A percentile compares a stretch with the other conserved stretches of the same genome.
Evolutionary conservation across 1,140 invertebrate genomes (phyloP).

Genomic region (Formica exsecta): DNA sequence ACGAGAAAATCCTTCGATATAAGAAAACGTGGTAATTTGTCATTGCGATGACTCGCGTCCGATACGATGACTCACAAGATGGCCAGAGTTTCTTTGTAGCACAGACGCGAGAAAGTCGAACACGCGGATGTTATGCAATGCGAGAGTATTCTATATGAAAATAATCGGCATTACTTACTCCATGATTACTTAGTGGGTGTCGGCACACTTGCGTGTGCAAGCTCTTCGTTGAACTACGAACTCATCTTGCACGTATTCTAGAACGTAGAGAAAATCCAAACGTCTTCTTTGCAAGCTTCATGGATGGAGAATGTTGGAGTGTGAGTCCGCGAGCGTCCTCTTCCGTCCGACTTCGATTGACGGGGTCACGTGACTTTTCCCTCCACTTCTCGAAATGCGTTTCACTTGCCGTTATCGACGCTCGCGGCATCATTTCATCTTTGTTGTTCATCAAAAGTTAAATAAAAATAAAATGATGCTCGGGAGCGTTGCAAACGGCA

Average conservation of each 20-base stretch:
- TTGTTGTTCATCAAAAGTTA: too few relatives aligned
- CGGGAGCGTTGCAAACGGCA: too few relatives aligned
- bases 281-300: constrained; percentile 60
- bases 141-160: not conserved
- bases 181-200: constrained; percentile 81
- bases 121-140: not conserved
- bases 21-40: not conserved
- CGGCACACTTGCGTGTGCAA: constrained; percentile 85
- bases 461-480: too few relatives aligned
- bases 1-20: not conserved
- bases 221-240: constrained; percentile 79
- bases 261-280: constrained; percentile 42
- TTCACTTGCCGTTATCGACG: too few relatives aligned
- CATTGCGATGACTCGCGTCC: not conserved
- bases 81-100: constrained; percentile 57
- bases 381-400: too few relatives aligned
- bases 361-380: too few relatives aligned
- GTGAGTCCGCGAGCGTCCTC: constrained; percentile 13
- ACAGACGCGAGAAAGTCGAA: not conserved
- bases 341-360: not conserved
- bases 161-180: constrained; percentile 78
- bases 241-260: constrained; percentile 79
- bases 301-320: constrained; percentile 58
- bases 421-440: too few relatives aligned
- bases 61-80: constrained; percentile 74